phyloP scores from a whole-genome alignment of 2,113 vertebrate genomes.

The Oxyruncus cristatus region DNA sequence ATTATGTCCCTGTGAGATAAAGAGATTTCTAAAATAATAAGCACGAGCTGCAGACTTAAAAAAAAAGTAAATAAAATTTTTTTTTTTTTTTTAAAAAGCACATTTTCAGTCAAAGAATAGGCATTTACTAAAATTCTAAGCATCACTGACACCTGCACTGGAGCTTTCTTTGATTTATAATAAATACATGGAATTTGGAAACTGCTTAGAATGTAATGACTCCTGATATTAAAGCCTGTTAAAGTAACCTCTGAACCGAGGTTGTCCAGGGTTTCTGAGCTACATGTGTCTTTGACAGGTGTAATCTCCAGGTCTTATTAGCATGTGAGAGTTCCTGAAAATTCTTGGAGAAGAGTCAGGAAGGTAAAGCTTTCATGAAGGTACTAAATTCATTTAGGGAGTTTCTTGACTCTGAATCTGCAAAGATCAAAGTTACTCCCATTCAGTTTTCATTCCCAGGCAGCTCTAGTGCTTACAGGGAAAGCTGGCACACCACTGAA shows the following conservation, averaged over 20 bases:
- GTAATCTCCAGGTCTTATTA: not conserved
- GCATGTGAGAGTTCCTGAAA: not conserved
- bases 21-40: not conserved
- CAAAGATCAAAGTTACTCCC: not conserved
- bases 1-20: not conserved
- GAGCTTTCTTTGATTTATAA: not conserved
- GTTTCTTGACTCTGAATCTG: not conserved
- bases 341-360: not conserved
- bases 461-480: not conserved
- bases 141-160: not conserved
- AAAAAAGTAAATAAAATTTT: not conserved
- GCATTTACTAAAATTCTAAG: not conserved
- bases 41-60: not conserved
- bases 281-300: constrained; percentile 3
- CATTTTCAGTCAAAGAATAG: not conserved
- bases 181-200: not conserved
- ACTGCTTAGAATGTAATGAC: not conserved
- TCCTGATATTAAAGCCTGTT: not conserved
- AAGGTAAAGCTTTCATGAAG: not conserved
- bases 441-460: not conserved
- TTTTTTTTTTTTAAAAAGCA: accelerated
- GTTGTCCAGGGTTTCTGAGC: not conserved
- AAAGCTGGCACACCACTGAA: not conserved
- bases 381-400: not conserved
- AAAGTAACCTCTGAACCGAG: not conserved